Evolutionary conservation across 2,113 vertebrate species (phyloP), one percentile per base, ranked within the genome.

Genomic region (Alligator mississippiensis): DNA sequence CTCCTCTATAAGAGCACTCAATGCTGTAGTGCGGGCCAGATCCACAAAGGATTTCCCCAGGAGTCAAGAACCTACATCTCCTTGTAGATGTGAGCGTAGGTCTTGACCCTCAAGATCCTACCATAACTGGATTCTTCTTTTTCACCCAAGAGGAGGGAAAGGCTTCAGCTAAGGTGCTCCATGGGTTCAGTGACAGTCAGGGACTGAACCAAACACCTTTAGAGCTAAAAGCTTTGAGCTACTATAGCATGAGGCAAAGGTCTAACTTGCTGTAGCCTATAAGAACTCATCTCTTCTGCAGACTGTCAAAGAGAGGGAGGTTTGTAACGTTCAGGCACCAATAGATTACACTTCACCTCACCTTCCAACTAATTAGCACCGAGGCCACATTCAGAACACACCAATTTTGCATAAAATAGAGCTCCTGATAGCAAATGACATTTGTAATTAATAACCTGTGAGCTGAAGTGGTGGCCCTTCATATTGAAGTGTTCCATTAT

Each of bases 401-500:
- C 34, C 3, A 0, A 63, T 89, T 93, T 90, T 88, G 82, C 90
- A 94, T 93, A 78, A 93, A 95, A 91, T 92, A 78, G 90, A 89
- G 87, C 92, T 63, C 76, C 90, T 89, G 87, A 94, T 92, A 85
- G 94, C 95, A 87, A 96, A 60, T 96, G 96, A 25, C 95, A 95
- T 95, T 96, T 94, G 94, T 94, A 96, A 97, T 97, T 95, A 97
- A 96, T 96, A 95, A 82, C 89, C 81, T 86, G 85, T 80, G 72
- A 83, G 34, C 68, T 94, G 93, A 84, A 90, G 84, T 93, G 86
- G 82, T 93, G 63, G 89, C 58, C 86, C 85, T 97, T 96, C 91
- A 84, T 84, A 96, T 93, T 95, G 96, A 97, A 97, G 95, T 93
- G 92, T 70, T 92, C 89, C 94, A 89, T 97, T 96, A 96, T 95